Percentiles rank a stretch among this genome's conserved stretches.
These are phyloP conservation scores for Priocnemis perturbator DNA, from an alignment of 2,888 invertebrate genomes.

Conservation along the genomic window DNA sequence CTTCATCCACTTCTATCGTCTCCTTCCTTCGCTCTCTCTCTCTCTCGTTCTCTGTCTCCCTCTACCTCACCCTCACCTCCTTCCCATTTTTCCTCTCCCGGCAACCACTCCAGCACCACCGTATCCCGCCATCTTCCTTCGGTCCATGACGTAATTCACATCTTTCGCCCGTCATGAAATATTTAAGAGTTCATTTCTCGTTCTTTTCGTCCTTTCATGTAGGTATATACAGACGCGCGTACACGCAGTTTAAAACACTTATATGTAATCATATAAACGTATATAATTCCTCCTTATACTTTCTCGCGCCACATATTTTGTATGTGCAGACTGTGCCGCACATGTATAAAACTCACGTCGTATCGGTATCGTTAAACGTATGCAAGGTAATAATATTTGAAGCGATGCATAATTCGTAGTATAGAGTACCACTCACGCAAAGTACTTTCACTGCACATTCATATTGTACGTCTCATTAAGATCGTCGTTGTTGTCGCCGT, in stretches of 20 bases:
- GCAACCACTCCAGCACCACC: constrained; percentile 5
- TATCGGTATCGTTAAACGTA: too few relatives aligned
- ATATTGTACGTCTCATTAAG: too few relatives aligned
- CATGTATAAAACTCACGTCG: too few relatives aligned
- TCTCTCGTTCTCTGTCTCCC: not conserved
- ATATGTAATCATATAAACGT: not conserved
- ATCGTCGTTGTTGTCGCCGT: too few relatives aligned
- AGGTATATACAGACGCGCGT: constrained; percentile 12
- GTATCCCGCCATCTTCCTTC: constrained; percentile 47
- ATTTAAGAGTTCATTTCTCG: constrained; percentile 63
- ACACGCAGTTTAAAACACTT: not conserved
- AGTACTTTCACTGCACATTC: too few relatives aligned
- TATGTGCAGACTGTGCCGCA: too few relatives aligned
- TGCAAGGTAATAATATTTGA: too few relatives aligned
- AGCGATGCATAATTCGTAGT: too few relatives aligned
- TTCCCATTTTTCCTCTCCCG: constrained; percentile 32
- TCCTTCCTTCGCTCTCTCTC: constrained; percentile 8
- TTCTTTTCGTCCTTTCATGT: constrained; percentile 41
- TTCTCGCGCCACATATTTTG: too few relatives aligned
- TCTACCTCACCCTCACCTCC: constrained; percentile 9
- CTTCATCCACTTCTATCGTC: constrained; percentile 10
- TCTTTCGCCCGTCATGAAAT: constrained; percentile 66
- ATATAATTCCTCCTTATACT: too few relatives aligned
- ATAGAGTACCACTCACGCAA: too few relatives aligned
- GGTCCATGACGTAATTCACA: constrained; percentile 61